Evolutionary conservation across 2,888 invertebrate species (phyloP), one percentile per base, ranked within the genome.

Genomic region (Hermaeophaga mercurialis): DNA sequence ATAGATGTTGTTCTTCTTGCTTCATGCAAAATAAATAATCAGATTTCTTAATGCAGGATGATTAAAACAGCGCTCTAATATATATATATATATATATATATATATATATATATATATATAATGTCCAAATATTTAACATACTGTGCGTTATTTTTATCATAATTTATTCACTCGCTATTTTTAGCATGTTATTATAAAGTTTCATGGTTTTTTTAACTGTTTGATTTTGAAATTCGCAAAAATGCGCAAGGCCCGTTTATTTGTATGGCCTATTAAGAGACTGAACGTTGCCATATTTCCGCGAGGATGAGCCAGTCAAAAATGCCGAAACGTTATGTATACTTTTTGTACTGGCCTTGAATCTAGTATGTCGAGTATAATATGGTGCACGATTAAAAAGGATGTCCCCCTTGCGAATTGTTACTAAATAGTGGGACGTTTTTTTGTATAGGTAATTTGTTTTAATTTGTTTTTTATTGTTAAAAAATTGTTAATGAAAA

Each of bases 301-400:
- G 7, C 7, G 17, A 11, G 6, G 11, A 15, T 17, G 17, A 36
- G 17, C 36, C 46, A 43, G 50, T 41, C 53, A 38, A 24, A 55
- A 36, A 33, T 9, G 28, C 4, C 22, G 22, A 22, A 22, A 22
- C 22, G 22, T 7, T 7, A 22, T 22, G 22, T 22, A 7, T 7
- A 18, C 19, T 19, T 19, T 28, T 43, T 36, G 22, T 43, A 26
- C 46, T 47, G 41, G 48, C 22, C 14, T 43, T 15, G 9, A 24
- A 24, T 24, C 12, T 43, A 45, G 36, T 59, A 60, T 62, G 62
- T 60, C 59, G 56, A 60, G 56, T 62, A 56, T 44, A 58, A 53
- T 47, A 31, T 39, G 53, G 34, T 53, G 50, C 36, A 44, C 53
- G 49, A 49, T 49, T 17, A 41, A 17, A n/a, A 17, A 11, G 39